These are phyloP conservation scores for Dynastes grantii DNA, from an alignment of 2,888 invertebrate genomes.

Conservation along the genomic window DNA sequence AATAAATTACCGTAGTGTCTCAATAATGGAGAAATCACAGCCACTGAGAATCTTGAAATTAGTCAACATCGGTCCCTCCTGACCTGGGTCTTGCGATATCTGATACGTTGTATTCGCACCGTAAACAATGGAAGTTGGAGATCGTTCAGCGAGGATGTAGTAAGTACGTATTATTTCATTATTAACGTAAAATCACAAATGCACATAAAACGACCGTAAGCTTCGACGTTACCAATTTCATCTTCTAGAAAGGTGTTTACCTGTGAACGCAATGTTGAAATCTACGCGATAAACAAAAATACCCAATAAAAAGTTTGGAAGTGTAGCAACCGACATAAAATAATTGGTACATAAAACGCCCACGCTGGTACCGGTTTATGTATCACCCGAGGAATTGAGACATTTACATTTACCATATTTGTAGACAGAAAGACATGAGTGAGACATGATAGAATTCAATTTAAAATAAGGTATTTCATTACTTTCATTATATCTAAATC, in stretches of 20 bases:
- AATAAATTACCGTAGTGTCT: conserved; percentile 63
- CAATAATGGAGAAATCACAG: conserved; percentile 56
- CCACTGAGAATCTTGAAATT: conserved; percentile 46
- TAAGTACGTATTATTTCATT: background rate
- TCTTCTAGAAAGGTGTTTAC: conserved; percentile 2
- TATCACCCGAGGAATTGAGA: background rate
- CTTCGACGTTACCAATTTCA: background rate
- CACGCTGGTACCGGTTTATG: background rate
- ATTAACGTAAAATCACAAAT: conserved; percentile 21
- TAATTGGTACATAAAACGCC: conserved; percentile 27
- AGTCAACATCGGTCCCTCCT: conserved; percentile 33
- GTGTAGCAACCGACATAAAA: conserved; percentile 19
- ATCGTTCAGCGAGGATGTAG: background rate
- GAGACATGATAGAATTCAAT: background rate
- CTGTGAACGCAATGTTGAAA: conserved; percentile 1
- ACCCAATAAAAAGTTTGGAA: conserved; percentile 16
- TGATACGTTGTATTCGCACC: conserved; percentile 8
- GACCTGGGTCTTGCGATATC: conserved; percentile 20
- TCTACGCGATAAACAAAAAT: conserved; percentile 21
- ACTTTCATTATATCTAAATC: too few species aligned
- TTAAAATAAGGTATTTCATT: background rate
- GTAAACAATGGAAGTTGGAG: conserved; percentile 22
- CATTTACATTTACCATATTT: conserved; percentile 17
- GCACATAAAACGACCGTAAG: background rate
- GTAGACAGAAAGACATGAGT: background rate